These are phyloP conservation scores for Saturnia pavonia DNA, from an alignment of 2,888 invertebrate species.

Conservation along the genomic window DNA sequence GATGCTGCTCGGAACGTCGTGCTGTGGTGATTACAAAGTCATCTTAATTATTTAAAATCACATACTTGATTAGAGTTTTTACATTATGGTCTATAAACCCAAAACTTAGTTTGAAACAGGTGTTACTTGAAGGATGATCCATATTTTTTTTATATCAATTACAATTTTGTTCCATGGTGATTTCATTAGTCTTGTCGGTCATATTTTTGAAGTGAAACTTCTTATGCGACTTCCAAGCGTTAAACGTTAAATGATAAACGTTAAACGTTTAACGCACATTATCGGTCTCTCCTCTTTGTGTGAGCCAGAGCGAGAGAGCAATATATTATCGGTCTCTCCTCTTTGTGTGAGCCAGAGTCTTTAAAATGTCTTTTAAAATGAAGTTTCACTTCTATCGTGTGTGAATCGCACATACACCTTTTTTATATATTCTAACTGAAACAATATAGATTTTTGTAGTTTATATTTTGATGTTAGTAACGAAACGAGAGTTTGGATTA, in stretches of 20 bases:
- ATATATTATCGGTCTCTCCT: too few species aligned
- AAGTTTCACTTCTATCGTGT: too few species aligned
- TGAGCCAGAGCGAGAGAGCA: too few species aligned
- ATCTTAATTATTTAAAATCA: not conserved
- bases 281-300: too few species aligned
- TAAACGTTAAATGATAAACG: too few species aligned
- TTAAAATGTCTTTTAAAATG: too few species aligned
- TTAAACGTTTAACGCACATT: too few species aligned
- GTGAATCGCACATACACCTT: too few species aligned
- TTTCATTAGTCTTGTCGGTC: not conserved
- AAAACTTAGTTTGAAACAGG: not conserved
- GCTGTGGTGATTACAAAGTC: not conserved
- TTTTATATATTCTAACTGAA: too few species aligned
- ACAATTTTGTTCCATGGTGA: not conserved
- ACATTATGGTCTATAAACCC: not conserved
- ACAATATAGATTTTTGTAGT: not conserved
- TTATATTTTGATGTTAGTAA: not conserved
- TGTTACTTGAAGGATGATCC: not conserved
- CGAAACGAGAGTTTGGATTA: not conserved
- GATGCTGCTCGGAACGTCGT: not conserved
- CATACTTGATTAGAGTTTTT: not conserved
- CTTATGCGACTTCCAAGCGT: too few species aligned
- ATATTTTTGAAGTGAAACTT: too few species aligned
- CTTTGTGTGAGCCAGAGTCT: too few species aligned
- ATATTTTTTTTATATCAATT: not conserved